Evolutionary conservation across 2,888 invertebrate genomes (phyloP), one percentile per base, ranked within the genome.

Genomic region (Hirtodrosophila histrioides): DNA sequence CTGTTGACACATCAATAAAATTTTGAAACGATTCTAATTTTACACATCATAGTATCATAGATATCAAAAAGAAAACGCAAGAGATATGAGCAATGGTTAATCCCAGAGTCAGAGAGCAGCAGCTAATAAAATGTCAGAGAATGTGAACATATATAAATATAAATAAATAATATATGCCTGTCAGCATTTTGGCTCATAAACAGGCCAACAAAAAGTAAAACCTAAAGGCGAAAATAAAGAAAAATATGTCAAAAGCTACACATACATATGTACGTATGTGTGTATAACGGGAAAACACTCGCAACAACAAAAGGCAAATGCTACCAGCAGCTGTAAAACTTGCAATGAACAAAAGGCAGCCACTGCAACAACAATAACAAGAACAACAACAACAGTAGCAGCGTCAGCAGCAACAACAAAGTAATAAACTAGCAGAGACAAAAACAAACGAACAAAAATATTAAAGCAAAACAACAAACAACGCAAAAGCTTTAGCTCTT

Each of bases 151-250:
- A 45, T 39, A 35, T 40, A 11, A 29, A 36, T 41, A 68, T 56
- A 62, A 43, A 64, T 75, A 75, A 60, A 75, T 75, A 75, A 70
- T 69, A 74, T 51, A 37, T 40, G 65, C 5, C 43, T 56, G 72
- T 75, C 75, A 73, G 72, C 76, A 46, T 75, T 72, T 61, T 65
- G 71, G 66, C 76, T 70, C 76, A 73, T 65, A 73, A 75, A 61
- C 65, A 67, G 64, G 57, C 46, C 72, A 54, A 62, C 17, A 10
- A 17, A 17, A 17, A 17, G 17, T 40, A 31, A 29, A 39, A 27
- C n/a, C 33, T 24, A 27, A 58, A 23, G 8, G 10, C 11, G 39
- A 41, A 56, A 39, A 35, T 29, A 56, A 51, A 56, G 29, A 41
- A 35, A 54, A 69, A 29, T 51, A 44, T 4, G 3, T 5, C 4